Evolutionary conservation across 2,797 vertebrate species (phyloP).

Genomic region (Gymnopithys bicolor): DNA sequence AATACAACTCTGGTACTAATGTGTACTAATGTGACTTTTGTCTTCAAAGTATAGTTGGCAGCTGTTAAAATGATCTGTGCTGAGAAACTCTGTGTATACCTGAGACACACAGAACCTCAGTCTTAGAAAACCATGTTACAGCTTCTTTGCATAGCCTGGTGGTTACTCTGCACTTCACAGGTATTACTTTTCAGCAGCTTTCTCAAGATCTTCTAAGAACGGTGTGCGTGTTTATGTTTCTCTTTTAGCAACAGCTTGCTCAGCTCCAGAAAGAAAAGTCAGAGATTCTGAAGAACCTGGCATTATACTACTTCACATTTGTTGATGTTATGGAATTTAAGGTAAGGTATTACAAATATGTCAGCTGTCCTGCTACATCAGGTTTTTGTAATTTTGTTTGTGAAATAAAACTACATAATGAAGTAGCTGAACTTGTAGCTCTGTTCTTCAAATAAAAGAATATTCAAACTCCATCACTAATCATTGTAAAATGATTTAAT

Average conservation of each 20-base stretch:
- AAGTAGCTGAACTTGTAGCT: not conserved
- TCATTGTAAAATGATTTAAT: not conserved
- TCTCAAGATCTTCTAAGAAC: not conserved
- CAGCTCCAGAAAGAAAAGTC: conserved; percentile 99
- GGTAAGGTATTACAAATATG: conserved; percentile 73
- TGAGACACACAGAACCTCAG: not conserved
- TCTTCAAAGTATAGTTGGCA: conserved; percentile 55
- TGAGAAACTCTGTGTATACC: conserved; percentile 41
- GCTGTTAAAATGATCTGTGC: conserved; percentile 57
- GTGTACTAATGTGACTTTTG: conserved; percentile 67
- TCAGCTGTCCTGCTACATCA: not conserved
- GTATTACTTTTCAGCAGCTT: not conserved
- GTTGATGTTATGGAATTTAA: conserved; percentile 99
- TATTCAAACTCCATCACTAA: not conserved
- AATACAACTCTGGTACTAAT: conserved; percentile 71
- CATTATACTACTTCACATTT: conserved; percentile 98
- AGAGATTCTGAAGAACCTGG: conserved; percentile 98
- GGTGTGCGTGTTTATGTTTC: conserved; percentile 48
- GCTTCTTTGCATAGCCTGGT: conserved; percentile 62
- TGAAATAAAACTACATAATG: not conserved
- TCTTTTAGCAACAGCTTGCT: conserved; percentile 97
- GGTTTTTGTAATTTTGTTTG: not conserved
- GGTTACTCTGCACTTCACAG: conserved; percentile 23
- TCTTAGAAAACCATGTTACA: not conserved
- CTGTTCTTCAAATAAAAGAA: not conserved